These are phyloP conservation scores for Myoxocephalus aenaeus DNA, from an alignment of 2,797 vertebrate species.

Conservation along the genomic window DNA sequence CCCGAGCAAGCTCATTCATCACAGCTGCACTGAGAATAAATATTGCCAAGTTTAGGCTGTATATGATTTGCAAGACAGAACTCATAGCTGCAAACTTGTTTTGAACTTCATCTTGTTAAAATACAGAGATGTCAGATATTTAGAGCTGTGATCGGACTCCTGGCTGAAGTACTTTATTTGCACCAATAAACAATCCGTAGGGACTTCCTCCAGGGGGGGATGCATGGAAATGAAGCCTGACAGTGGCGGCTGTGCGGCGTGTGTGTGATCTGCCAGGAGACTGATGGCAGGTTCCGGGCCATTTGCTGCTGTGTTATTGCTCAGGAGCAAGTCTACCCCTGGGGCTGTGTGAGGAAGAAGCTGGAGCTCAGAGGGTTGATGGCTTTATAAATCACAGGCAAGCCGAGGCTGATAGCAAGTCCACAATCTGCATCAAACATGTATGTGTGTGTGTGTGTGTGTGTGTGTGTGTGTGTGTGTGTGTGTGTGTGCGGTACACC, in stretches of 20 bases:
- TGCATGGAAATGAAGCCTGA: constrained; percentile 65
- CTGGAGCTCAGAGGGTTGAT: constrained; percentile 45
- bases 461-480: neutral
- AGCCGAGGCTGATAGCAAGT: constrained; percentile 30
- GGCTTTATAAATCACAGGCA: constrained; percentile 63
- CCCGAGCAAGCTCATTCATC: constrained; percentile 53
- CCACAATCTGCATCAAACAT: constrained; percentile 15
- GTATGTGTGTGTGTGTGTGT: neutral
- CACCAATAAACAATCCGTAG: constrained; percentile 52
- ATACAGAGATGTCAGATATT: constrained; percentile 9
- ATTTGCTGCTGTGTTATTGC: constrained; percentile 68
- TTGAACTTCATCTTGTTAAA: constrained; percentile 4
- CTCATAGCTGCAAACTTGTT: neutral
- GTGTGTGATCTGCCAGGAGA: constrained; percentile 65
- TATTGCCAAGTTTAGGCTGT: constrained; percentile 5
- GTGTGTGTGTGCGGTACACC: neutral
- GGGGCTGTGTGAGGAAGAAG: constrained; percentile 62
- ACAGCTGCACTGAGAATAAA: constrained; percentile 7
- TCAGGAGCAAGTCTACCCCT: constrained; percentile 50
- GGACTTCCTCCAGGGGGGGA: constrained; percentile 54
- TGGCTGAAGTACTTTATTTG: constrained; percentile 11
- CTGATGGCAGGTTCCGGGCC: constrained; percentile 64
- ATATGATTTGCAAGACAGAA: constrained; percentile 29
- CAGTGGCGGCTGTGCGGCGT: constrained; percentile 29
- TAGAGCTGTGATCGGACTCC: neutral